Conservation (phyloP, 2,888 invertebrate genomes). For the Caenorhabditis becei region DNA sequence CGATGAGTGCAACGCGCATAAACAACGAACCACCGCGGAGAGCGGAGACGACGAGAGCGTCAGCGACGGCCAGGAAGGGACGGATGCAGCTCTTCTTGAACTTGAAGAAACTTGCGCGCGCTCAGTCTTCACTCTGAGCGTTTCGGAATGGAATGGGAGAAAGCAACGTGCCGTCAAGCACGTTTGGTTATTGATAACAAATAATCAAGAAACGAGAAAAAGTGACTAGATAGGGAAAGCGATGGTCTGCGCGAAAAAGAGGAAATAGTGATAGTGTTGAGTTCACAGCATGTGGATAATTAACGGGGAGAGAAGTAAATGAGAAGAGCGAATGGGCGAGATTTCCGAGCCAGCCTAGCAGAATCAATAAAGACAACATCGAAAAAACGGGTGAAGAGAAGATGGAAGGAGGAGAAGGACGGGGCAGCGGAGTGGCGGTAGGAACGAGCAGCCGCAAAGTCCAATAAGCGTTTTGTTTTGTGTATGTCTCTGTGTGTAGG, state of each 20-base stretch:
- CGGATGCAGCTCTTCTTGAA: constrained; percentile 11
- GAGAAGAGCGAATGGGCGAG: background rate
- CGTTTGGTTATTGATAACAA: constrained; percentile 15
- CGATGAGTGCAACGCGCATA: constrained; percentile 53
- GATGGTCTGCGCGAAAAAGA: background rate
- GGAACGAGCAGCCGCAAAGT: constrained; percentile 53
- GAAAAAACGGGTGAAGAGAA: constrained; percentile 25
- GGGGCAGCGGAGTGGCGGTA: constrained; percentile 18
- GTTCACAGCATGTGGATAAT: background rate
- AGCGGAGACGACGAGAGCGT: constrained; percentile 9
- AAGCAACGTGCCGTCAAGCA: constrained; percentile 8
- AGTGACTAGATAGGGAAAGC: background rate
- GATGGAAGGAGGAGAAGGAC: constrained; percentile 10
- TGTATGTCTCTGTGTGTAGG: constrained; percentile 29
- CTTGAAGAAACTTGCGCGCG: constrained; percentile 15
- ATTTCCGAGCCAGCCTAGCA: background rate
- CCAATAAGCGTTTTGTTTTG: constrained; percentile 57
- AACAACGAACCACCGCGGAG: constrained; percentile 40
- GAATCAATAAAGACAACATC: constrained; percentile 28
- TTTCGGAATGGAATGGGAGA: background rate
- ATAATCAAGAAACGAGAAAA: background rate
- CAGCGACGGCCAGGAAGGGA: constrained; percentile 3
- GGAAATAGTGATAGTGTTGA: background rate
- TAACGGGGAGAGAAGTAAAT: background rate
- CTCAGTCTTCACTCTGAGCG: background rate